Evolutionary conservation across 2,113 vertebrate genomes (phyloP), one percentile per base, ranked within the genome.

Genomic region (Ammodytes marinus): DNA sequence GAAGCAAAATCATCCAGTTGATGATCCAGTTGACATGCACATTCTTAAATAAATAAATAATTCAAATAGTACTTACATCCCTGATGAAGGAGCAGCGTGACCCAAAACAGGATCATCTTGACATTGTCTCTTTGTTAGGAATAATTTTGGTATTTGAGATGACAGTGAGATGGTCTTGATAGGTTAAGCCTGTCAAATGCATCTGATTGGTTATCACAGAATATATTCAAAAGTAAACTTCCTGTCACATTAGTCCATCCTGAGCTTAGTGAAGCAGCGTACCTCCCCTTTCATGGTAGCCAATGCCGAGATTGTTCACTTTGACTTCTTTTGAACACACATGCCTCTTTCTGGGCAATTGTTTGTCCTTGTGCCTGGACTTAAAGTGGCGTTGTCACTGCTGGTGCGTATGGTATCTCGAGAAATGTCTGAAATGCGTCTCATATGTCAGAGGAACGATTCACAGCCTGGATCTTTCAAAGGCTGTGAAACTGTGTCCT

Each of bases 171-270:
- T 4, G 12, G 27, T 14, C 0, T 4, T 57, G 45, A 27, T 43
- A 55, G 1, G 42, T 70, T 58, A 47, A 5, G 3, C 47, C 40
- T 1, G 6, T 46, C 11, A 46, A 27, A 19, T 17, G 50, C 2
- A n/a, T 59, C 52, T 77, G 49, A 86, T 71, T 86, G 84, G 80
- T 47, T 72, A 19, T 67, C 12, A 58, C 39, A 76, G 49, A 47
- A 7, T 13, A 35, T 8, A 40, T 45, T 17, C 0, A 17, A 50
- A 17, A 55, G 5, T 15, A 1, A 15, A 74, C 4, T 71, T 70
- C 70, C 64, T 81, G 61, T 6, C 15, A 53, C 54, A 15, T 0
- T 27, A 2, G 3, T 39, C 14, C 6, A 9, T 3, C 27, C 27
- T 39, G 13, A 3, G 3, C 14, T 54, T 54, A n/a, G 17, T 9